phyloP scores from a whole-genome alignment of 1,140 invertebrate genomes.

The Scaptodrosophila lebanonensis region DNA sequence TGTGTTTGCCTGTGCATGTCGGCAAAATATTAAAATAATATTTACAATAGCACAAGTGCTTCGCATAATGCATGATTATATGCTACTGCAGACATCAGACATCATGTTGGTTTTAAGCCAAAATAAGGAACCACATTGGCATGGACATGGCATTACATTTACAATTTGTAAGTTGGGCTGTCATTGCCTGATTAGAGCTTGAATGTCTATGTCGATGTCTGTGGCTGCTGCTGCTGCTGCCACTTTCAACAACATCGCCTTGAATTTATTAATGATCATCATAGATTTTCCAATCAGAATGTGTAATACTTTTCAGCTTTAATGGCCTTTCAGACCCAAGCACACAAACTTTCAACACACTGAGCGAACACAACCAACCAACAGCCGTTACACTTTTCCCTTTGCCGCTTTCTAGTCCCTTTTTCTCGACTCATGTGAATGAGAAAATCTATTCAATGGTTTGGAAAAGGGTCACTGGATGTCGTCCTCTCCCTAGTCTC shows the following conservation, averaged over 20 bases:
- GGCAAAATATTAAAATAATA: conserved; percentile 68
- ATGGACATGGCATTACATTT: not conserved
- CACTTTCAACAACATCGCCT: conserved; percentile 41
- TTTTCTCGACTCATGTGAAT: conserved; percentile 16
- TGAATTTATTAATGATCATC: conserved; percentile 69
- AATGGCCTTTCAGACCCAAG: conserved; percentile 8
- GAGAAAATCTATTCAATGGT: conserved; percentile 56
- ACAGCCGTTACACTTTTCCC: conserved; percentile 15
- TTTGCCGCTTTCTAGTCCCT: conserved; percentile 8
- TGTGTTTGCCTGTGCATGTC: conserved; percentile 11
- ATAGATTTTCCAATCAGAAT: conserved; percentile 66
- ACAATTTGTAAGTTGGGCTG: conserved; percentile 26
- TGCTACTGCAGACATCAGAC: no score
- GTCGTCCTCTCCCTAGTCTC: conserved; percentile 38
- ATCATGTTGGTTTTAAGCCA: conserved; percentile 19
- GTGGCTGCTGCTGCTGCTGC: conserved; percentile 1
- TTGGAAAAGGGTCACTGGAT: conserved; percentile 51
- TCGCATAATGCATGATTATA: conserved; percentile 43
- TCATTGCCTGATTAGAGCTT: conserved; percentile 50
- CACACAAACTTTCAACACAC: no score
- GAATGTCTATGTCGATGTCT: conserved; percentile 4
- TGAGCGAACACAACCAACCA: no score
- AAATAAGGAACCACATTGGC: conserved; percentile 2
- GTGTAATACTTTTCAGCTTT: conserved; percentile 45
- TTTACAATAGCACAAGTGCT: conserved; percentile 53